These are phyloP conservation scores for Gymnocypris eckloni DNA, from an alignment of 2,797 vertebrate species.

Conservation along the genomic window DNA sequence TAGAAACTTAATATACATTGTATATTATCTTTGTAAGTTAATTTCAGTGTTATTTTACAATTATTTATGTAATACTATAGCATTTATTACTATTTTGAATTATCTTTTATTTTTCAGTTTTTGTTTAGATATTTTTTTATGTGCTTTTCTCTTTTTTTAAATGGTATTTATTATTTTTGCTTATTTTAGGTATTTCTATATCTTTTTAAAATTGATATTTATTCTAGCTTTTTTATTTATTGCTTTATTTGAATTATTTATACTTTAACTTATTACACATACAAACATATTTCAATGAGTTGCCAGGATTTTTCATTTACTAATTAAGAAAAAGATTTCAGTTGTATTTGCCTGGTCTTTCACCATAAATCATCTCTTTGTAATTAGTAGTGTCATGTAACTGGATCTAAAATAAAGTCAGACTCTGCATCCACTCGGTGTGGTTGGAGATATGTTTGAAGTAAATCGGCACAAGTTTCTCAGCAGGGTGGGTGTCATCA, in stretches of 20 bases:
- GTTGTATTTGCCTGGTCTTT: background rate
- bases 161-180: too few relatives aligned
- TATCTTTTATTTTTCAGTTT: background rate
- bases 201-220: too few relatives aligned
- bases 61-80: background rate
- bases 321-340: background rate
- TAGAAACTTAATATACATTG: background rate
- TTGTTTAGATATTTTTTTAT: too few relatives aligned
- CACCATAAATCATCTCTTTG: background rate
- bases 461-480: background rate
- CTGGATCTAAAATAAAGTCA: background rate
- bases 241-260: background rate
- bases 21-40: background rate
- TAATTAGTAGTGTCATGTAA: background rate
- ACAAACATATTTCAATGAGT: background rate
- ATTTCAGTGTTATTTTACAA: background rate
- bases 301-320: background rate
- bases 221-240: too few relatives aligned
- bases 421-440: background rate
- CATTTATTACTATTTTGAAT: background rate
- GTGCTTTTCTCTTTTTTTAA: background rate
- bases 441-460: background rate
- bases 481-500: conserved; percentile 1
- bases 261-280: background rate
- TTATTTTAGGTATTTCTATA: background rate